Percentiles rank a stretch among this genome's conserved stretches.
phyloP scores from a whole-genome alignment of 2,888 invertebrate species.

The Scaptodrosophila latifasciaeformis region DNA sequence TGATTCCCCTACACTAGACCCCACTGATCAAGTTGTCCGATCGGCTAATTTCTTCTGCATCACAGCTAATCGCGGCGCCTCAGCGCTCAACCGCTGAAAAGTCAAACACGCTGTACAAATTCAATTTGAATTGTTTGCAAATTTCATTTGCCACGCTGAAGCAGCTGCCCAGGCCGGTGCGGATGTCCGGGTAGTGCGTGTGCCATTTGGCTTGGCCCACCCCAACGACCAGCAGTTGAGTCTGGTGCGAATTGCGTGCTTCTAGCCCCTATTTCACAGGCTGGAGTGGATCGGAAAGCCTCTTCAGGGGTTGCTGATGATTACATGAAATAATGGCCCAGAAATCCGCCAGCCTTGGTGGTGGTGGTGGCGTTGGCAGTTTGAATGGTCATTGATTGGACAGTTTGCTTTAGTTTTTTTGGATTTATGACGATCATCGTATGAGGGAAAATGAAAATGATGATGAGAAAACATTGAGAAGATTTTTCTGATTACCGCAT shows the following conservation, averaged over 20 bases:
- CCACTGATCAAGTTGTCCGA: constrained; percentile 47
- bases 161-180: constrained; percentile 36
- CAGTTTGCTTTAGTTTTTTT: too few relatives aligned
- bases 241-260: constrained; percentile 42
- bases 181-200: constrained; percentile 60
- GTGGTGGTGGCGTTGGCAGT: constrained; percentile 28
- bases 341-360: constrained; percentile 45
- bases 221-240: too few relatives aligned
- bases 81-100: constrained; percentile 12
- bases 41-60: constrained; percentile 25
- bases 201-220: too few relatives aligned
- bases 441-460: background rate
- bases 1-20: background rate
- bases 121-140: constrained; percentile 61
- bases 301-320: constrained; percentile 23
- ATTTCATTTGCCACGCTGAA: constrained; percentile 40
- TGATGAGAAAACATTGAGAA: too few relatives aligned
- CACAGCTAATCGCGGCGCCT: too few relatives aligned
- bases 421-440: background rate
- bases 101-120: constrained; percentile 52
- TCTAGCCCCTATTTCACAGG: constrained; percentile 67
- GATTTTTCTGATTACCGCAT: too few relatives aligned
- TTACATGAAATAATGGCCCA: constrained; percentile 59
- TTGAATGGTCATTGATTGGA: constrained; percentile 54
- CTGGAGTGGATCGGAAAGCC: constrained; percentile 14